Base-by-base conservation (phyloP, 2,797 vertebrate species). In the Myiotriccus ornatus region DNA sequence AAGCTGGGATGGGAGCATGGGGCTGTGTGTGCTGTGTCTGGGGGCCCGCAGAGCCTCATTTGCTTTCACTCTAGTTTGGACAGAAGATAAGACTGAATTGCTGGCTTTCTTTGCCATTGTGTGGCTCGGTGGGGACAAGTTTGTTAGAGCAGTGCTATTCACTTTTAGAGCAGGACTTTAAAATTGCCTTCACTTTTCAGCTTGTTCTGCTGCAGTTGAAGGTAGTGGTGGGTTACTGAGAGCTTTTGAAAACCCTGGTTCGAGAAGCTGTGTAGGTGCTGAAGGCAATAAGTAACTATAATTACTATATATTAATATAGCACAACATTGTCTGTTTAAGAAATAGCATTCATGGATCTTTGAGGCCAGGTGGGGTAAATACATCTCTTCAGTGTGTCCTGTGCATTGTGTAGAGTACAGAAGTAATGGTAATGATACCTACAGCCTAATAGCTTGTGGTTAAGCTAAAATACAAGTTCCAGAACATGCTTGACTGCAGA, bases 251-350 rank as follows among this genome's bases (percentile, higher is more conserved):
- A 92, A 60, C 5, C 5, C 10, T 0, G 0, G 53, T 93, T 91
- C 68, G 20, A 89, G 46, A 84, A 89, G 52, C 41, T 2, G 0
- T 70, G 22, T 79, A 76, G 73, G 39, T 90, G 47, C 46, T 89
- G 81, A 84, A 84, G 30, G 46, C 57, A 85, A 17, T 0, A 1
- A 2, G 34, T 57, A 67, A 80, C 70, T 57, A 7, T 89, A 62
- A 74, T 89, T 87, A 24, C 49, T 63, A 6, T 70, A 59, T 93
- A 53, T 79, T 94, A 87, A 62, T 80, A 47, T 56, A 78, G 57
- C 68, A 75, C 39, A 71, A 71, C 92, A 63, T 68, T 1, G 0
- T 56, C 53, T 53, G 22, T 83, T 60, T 74, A 13, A 64, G 75
- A 56, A 77, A 80, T 9, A 64, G 5, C 25, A 34, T 59, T 84